Evolutionary conservation across 1,140 invertebrate genomes (phyloP).

Genomic region (Lepidostoma basale): DNA sequence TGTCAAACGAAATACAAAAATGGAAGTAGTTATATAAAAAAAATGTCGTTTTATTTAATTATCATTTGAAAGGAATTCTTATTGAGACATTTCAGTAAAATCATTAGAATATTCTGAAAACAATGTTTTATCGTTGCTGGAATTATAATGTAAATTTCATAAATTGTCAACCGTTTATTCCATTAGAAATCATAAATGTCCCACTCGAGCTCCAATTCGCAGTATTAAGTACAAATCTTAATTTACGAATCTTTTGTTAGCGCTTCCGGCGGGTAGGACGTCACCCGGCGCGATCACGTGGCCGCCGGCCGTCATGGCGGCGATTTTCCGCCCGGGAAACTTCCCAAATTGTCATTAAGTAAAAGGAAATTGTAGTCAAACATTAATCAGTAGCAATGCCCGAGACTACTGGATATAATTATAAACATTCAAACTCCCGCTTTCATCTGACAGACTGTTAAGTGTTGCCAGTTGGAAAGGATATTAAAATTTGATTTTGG

Average conservation of each 20-base stretch:
- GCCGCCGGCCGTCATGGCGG: slow-evolving; percentile 20
- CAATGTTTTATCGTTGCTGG: too few relatives aligned
- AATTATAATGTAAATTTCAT: too few relatives aligned
- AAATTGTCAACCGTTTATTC: not conserved
- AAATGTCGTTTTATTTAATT: too few relatives aligned
- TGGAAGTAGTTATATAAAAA: too few relatives aligned
- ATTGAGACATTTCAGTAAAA: too few relatives aligned
- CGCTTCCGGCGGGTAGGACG: slow-evolving; percentile 17
- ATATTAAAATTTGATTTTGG: slow-evolving; percentile 22
- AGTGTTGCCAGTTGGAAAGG: slow-evolving; percentile 18
- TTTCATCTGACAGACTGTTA: slow-evolving; percentile 13
- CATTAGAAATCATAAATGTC: not conserved
- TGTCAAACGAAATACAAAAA: too few relatives aligned
- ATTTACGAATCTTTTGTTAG: slow-evolving; percentile 13
- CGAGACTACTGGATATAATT: slow-evolving; percentile 30
- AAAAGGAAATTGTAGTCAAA: slow-evolving; percentile 34
- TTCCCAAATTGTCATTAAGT: slow-evolving; percentile 36
- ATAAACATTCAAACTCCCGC: slow-evolving; percentile 31
- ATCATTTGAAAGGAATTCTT: too few relatives aligned
- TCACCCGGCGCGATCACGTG: slow-evolving; percentile 16
- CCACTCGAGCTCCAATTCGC: not conserved
- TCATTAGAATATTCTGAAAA: too few relatives aligned
- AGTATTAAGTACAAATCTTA: slow-evolving; percentile 5
- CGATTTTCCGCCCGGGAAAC: slow-evolving; percentile 30
- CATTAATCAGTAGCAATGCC: slow-evolving; percentile 28